These are phyloP conservation scores for Neosalanx taihuensis DNA, from an alignment of 2,797 vertebrate species.

Conservation along the genomic window DNA sequence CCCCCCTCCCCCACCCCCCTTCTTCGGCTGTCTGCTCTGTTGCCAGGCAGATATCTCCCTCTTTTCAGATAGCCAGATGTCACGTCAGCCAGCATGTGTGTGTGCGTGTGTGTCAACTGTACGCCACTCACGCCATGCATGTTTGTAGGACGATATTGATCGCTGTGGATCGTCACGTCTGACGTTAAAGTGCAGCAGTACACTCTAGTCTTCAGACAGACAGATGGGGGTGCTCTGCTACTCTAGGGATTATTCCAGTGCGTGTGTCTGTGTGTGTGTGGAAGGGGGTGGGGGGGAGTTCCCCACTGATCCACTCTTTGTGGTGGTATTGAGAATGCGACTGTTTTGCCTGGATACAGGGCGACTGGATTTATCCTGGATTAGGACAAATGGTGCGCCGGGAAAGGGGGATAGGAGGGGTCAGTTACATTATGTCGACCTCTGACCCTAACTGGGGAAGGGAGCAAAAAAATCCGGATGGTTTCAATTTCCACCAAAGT, in stretches of 20 bases:
- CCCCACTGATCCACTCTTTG: constrained; percentile 39
- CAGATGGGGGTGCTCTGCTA: constrained; percentile 14
- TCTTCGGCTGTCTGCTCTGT: constrained; percentile 54
- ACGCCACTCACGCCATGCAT: constrained; percentile 1
- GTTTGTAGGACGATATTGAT: background rate
- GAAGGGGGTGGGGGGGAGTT: constrained; percentile 28
- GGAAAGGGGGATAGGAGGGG: too few species aligned
- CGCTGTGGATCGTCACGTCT: background rate
- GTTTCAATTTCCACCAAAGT: too few species aligned
- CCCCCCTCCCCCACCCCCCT: constrained; percentile 30
- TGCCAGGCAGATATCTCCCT: constrained; percentile 57
- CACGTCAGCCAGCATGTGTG: constrained; percentile 4
- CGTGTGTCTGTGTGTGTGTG: constrained; percentile 14
- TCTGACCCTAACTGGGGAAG: too few species aligned
- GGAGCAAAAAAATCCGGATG: too few species aligned
- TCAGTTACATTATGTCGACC: too few species aligned
- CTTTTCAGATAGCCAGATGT: constrained; percentile 25
- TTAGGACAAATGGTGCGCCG: background rate
- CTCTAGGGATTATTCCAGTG: constrained; percentile 51
- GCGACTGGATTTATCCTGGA: constrained; percentile 18
- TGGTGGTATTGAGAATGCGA: constrained; percentile 59
- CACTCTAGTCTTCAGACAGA: background rate
- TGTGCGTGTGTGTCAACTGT: constrained; percentile 9
- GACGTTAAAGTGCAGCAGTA: background rate
- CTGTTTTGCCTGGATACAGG: constrained; percentile 39